A percentile compares a stretch with the other conserved stretches of the same genome.
Evolutionary conservation across 2,888 invertebrate species (phyloP).

Genomic region (Leptopilina syphax): DNA sequence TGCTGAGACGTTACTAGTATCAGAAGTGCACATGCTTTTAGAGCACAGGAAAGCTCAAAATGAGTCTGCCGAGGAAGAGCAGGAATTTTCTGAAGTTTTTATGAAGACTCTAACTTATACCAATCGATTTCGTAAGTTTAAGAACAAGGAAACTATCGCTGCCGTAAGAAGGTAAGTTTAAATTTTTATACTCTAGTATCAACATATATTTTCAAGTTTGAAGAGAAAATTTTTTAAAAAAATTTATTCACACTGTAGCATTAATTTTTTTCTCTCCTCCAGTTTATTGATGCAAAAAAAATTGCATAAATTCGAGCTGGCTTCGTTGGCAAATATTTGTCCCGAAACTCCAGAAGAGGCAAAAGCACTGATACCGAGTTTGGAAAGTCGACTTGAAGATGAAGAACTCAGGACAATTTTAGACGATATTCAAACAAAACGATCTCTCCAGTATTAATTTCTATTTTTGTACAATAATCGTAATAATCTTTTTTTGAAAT

Average conservation of each 20-base stretch:
- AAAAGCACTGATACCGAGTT: constrained; percentile 96
- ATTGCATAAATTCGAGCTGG: constrained; percentile 98
- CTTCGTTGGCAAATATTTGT: constrained; percentile 98
- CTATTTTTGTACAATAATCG: no score
- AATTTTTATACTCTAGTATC: constrained; percentile 26
- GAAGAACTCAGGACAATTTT: constrained; percentile 97
- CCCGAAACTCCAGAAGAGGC: constrained; percentile 99
- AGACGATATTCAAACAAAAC: constrained; percentile 98
- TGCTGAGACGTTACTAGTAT: constrained; percentile 97
- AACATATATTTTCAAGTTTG: neutral
- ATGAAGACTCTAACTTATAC: constrained; percentile 98
- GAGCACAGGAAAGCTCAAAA: constrained; percentile 98
- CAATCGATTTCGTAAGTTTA: constrained; percentile 96
- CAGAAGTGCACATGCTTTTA: constrained; percentile 96
- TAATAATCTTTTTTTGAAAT: no score
- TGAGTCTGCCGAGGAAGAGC: constrained; percentile 98
- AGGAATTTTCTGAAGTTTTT: constrained; percentile 98
- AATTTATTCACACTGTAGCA: neutral
- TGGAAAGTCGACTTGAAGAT: constrained; percentile 98
- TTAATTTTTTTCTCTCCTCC: constrained; percentile 67
- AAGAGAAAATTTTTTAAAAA: neutral
- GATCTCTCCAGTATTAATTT: constrained; percentile 96
- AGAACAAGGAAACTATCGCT: constrained; percentile 98
- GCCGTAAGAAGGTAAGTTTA: constrained; percentile 91
- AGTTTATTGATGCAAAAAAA: constrained; percentile 96